Evolutionary conservation across 2,113 vertebrate genomes (phyloP), one percentile per base, ranked within the genome.

Genomic region (Catharus fuscescens): DNA sequence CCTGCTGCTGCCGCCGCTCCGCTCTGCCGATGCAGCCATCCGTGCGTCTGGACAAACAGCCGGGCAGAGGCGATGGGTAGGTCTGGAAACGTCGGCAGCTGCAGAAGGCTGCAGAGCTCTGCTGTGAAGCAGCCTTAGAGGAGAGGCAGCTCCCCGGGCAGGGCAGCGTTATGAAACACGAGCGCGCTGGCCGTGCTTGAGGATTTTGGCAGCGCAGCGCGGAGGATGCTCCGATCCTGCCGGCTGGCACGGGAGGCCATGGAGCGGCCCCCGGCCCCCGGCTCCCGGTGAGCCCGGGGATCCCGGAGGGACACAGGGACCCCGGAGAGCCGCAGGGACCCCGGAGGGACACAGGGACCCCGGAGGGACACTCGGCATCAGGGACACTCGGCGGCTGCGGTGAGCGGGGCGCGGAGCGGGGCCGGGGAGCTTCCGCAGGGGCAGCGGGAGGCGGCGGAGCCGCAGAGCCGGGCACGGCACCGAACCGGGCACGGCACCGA

Each of bases 251-350:
- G 31, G 88, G 56, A 74, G 65, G 88, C 83, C 91, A 52, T 48
- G 72, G 86, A 65, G 80, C 44, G 18, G 6, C 3, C 14, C 62
- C 8, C 48, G 3, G 9, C 26, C 25, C 18, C 31, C 82, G 4
- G 53, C 18, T 4, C 79, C 57, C 79, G 23, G 2, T 88, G 90
- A 92, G 89, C 77, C 77, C 91, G 14, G 96, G 94, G 80, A 94
- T 26, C 84, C 83, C 54, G 52, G 72, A 8, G 69, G 47, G 84
- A 23, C 2, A 3, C n/a, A 20, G 53, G 80, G 65, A 73, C 20
- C 21, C 31, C 44, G 32, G 74, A 1, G 14, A 52, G 29, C 25
- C 2, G 3, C 52, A 18, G 96, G 92, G 82, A 94, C 20, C 84
- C 83, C 50, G 32, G 8, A 70, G 80, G 83, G 67, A 70, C 38